Percentiles rank a stretch among this genome's conserved stretches.
These are phyloP conservation scores for Stegodyphus dumicola DNA, from an alignment of 1,140 invertebrate species.

Conservation along the genomic window DNA sequence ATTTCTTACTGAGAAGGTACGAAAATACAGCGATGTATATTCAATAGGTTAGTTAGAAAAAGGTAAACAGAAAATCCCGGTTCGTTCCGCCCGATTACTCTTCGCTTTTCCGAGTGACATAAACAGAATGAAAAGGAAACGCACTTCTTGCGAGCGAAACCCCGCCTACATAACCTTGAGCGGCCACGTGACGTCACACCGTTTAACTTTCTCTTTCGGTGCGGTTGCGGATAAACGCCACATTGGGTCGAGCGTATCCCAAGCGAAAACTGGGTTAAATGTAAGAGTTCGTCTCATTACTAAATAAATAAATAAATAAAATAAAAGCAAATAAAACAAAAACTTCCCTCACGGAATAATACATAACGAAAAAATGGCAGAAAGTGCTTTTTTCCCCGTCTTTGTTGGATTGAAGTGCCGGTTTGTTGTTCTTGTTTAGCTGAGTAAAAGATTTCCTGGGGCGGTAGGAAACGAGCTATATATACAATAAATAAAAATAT, in stretches of 20 bases:
- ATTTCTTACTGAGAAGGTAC: too few relatives aligned
- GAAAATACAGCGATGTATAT: too few relatives aligned
- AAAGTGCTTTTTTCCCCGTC: too few relatives aligned
- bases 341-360: too few relatives aligned
- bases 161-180: constrained; percentile 32
- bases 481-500: too few relatives aligned
- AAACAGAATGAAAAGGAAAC: constrained; percentile 14
- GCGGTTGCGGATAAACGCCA: constrained; percentile 11
- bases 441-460: too few relatives aligned
- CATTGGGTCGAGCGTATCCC: constrained; percentile 3
- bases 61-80: not conserved
- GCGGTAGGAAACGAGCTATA: too few relatives aligned
- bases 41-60: too few relatives aligned
- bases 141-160: constrained; percentile 1
- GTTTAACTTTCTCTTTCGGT: constrained; percentile 15
- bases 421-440: too few relatives aligned
- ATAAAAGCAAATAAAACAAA: too few relatives aligned
- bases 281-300: constrained; percentile 3
- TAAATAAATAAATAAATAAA: not conserved
- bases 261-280: constrained; percentile 25
- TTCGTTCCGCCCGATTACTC: constrained; percentile 12
- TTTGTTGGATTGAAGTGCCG: too few relatives aligned
- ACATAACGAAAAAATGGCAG: too few relatives aligned
- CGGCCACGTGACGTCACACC: constrained; percentile 14
- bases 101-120: not conserved